These are phyloP conservation scores for Hippocampus kuda DNA, from an alignment of 2,797 vertebrate species.

Conservation along the genomic window DNA sequence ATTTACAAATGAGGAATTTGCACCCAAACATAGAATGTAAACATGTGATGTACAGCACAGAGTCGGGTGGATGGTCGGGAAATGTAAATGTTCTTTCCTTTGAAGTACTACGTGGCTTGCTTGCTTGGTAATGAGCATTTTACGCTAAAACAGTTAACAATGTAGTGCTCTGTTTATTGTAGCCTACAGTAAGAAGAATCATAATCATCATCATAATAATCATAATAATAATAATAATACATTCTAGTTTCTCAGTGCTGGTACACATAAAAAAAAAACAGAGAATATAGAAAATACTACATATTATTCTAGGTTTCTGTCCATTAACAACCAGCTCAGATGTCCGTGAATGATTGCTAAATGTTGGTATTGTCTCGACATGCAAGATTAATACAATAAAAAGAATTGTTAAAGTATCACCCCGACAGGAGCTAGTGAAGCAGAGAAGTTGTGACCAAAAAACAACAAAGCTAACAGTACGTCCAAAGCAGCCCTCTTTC, in stretches of 20 bases:
- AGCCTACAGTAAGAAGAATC: slow-evolving; percentile 54
- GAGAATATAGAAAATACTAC: slow-evolving; percentile 69
- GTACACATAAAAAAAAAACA: slow-evolving; percentile 71
- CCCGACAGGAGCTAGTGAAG: slow-evolving; percentile 64
- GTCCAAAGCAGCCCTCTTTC: slow-evolving; percentile 72
- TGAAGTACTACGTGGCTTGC: slow-evolving; percentile 68
- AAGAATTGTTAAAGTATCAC: slow-evolving; percentile 60
- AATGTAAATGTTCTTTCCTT: slow-evolving; percentile 53
- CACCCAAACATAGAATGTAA: slow-evolving; percentile 61
- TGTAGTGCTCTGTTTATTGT: slow-evolving; percentile 70
- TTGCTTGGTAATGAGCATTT: slow-evolving; percentile 69
- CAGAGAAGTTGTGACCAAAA: slow-evolving; percentile 36
- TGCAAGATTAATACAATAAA: slow-evolving; percentile 67
- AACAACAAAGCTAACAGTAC: slow-evolving; percentile 60
- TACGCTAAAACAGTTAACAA: slow-evolving; percentile 71
- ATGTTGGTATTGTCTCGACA: slow-evolving; percentile 68
- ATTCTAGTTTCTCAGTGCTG: slow-evolving; percentile 78
- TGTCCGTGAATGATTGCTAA: slow-evolving; percentile 67
- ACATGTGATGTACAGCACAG: slow-evolving; percentile 67
- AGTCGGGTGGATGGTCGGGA: slow-evolving; percentile 54
- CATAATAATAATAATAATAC: slow-evolving; percentile 56
- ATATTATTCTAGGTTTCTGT: slow-evolving; percentile 58
- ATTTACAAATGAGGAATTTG: slow-evolving; percentile 64
- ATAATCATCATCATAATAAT: slow-evolving; percentile 22
- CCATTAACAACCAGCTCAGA: slow-evolving; percentile 63